Conservation (phyloP, 2,888 invertebrate species). For the Heliconius ismenius region DNA sequence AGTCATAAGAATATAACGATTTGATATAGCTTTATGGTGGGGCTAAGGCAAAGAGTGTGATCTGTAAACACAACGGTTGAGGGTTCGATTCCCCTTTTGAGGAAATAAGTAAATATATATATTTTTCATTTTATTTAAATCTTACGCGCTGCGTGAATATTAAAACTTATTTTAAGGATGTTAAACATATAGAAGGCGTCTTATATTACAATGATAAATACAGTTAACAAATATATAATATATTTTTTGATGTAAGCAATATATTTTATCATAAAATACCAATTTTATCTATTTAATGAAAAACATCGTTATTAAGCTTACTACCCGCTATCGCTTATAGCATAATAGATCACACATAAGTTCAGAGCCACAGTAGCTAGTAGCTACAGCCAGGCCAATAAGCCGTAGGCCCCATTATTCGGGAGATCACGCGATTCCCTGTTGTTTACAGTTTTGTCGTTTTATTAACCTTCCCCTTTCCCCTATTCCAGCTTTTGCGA, state of each 20-base stretch:
- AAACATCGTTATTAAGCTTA: background rate
- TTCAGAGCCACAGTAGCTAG: slow-evolving; percentile 57
- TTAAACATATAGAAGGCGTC: too few relatives aligned
- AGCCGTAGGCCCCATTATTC: slow-evolving; percentile 62
- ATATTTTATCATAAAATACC: background rate
- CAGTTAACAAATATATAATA: too few relatives aligned
- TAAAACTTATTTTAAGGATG: background rate
- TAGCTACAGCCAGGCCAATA: slow-evolving; percentile 57
- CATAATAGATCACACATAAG: slow-evolving; percentile 41
- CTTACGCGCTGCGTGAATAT: background rate
- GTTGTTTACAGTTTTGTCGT: slow-evolving; percentile 43
- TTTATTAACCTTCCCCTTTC: slow-evolving; percentile 30
- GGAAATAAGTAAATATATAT: too few relatives aligned
- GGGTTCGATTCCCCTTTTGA: too few relatives aligned
- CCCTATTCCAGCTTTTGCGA: slow-evolving; percentile 24
- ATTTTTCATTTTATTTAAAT: background rate
- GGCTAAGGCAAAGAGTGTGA: too few relatives aligned
- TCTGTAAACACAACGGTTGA: too few relatives aligned
- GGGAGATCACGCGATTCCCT: slow-evolving; percentile 72
- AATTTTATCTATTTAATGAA: too few relatives aligned
- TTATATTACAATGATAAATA: too few relatives aligned
- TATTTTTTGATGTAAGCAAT: too few relatives aligned
- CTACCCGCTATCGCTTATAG: slow-evolving; percentile 30
- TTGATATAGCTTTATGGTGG: background rate
- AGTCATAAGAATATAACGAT: slow-evolving; percentile 29